Evolutionary conservation across 2,113 vertebrate species (phyloP), one percentile per base, ranked within the genome.

Genomic region (Epinephelus cyanopodus): DNA sequence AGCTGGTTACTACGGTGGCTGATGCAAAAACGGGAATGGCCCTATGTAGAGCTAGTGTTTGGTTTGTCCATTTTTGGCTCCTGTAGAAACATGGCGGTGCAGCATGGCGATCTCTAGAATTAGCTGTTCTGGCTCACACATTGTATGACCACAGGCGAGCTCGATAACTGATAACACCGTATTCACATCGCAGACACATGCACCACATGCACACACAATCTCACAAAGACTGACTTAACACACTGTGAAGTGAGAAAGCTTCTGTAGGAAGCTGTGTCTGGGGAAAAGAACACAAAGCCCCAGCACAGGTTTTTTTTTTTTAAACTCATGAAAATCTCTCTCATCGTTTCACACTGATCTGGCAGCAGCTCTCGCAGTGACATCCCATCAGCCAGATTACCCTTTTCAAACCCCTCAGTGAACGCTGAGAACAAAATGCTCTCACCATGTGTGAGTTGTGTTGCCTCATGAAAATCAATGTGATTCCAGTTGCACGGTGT

Each of bases 281-380:
- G 54, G 29, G 79, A 77, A 75, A 72, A 47, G 23, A 61, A 71
- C 57, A 64, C 68, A 72, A 84, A 70, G 48, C 18, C 0, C 23
- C 52, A 58, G 33, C 69, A 47, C 39, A 25, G n/a, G 6, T 53
- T 53, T 53, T 73, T 81, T 71, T 71, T 58, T 63, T 66, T 50
- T 27, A 10, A 52, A 33, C 39, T 54, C 33, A 37, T 69, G 67
- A 82, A 83, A 54, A 81, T 87, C 58, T 79, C 74, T 82, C 71
- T 83, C 80, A 83, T 89, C 67, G 56, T 80, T 87, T 82, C 53
- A 70, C 57, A 75, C 45, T 60, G 37, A 76, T 81, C 81, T 90
- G 73, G 72, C 66, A 79, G 58, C 12, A 13, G 7, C 27, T 56
- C 60, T 84, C n/a, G 9, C 27, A 61, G 29, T 69, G 72, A 88